Evolutionary conservation across 2,888 invertebrate species (phyloP).

Genomic region (Lypha dubia): DNA sequence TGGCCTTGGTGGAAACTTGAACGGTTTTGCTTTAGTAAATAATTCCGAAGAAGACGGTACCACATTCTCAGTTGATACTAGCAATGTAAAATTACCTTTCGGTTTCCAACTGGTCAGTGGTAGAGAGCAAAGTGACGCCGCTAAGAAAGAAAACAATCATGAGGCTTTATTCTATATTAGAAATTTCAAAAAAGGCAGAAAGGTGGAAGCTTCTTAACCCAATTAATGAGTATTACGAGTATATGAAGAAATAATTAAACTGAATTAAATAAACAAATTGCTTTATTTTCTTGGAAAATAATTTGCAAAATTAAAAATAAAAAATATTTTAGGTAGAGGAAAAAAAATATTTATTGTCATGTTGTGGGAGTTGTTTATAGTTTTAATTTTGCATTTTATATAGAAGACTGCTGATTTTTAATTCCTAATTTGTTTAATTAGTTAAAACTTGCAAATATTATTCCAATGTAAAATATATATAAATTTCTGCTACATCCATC

Average conservation of each 20-base stretch:
- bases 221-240: background rate
- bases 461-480: no score
- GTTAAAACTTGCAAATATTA: no score
- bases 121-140: background rate
- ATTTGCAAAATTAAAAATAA: background rate
- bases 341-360: no score
- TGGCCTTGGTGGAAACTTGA: background rate
- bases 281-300: no score
- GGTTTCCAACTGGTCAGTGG: constrained; percentile 19
- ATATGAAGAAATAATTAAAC: background rate
- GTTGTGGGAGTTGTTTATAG: no score
- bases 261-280: no score
- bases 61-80: background rate
- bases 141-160: constrained; percentile 27
- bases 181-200: constrained; percentile 49
- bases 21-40: background rate
- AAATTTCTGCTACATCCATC: no score
- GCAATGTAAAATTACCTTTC: constrained; percentile 49
- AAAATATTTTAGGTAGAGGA: no score
- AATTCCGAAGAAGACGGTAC: background rate
- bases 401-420: no score
- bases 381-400: no score
- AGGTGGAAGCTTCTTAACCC: background rate
- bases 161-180: constrained; percentile 60
- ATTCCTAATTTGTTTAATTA: no score